Percentiles rank a stretch among this genome's conserved stretches.
Evolutionary conservation across 2,888 invertebrate genomes (phyloP).

Genomic region (Crioceris asparagi): DNA sequence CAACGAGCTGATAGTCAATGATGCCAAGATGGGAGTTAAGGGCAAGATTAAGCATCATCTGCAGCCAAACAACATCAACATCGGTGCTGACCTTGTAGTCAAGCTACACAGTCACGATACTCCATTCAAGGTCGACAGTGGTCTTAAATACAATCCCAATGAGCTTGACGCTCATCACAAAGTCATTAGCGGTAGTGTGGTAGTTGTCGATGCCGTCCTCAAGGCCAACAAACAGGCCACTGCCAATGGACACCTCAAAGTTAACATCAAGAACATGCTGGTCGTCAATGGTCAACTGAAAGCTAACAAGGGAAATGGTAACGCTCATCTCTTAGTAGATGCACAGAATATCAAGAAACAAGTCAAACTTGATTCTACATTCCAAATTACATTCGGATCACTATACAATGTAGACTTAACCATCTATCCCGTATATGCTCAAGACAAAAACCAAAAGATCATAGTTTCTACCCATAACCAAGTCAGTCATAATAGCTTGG

Average conservation of each 20-base stretch:
- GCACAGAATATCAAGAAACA: conserved; percentile 49
- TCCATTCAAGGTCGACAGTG: conserved; percentile 38
- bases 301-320: conserved; percentile 54
- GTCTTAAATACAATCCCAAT: conserved; percentile 20
- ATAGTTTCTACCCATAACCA: conserved; percentile 53
- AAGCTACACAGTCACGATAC: conserved; percentile 46
- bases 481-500: conserved; percentile 41
- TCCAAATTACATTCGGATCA: conserved; percentile 48
- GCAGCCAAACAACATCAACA: conserved; percentile 44
- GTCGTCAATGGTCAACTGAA: conserved; percentile 53
- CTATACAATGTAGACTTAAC: conserved; percentile 51
- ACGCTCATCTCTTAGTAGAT: conserved; percentile 47
- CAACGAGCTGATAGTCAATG: conserved; percentile 47
- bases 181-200: conserved; percentile 40
- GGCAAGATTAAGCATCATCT: conserved; percentile 47
- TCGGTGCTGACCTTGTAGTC: conserved; percentile 46
- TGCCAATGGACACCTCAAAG: conserved; percentile 43
- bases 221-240: conserved; percentile 39
- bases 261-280: conserved; percentile 50
- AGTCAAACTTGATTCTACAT: conserved; percentile 50
- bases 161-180: conserved; percentile 44
- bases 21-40: conserved; percentile 52
- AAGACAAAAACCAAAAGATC: conserved; percentile 58
- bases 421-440: conserved; percentile 56
- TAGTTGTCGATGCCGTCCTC: conserved; percentile 46